Evolutionary conservation across 1,140 invertebrate species (phyloP).

Genomic region (Drosophila busckii): DNA sequence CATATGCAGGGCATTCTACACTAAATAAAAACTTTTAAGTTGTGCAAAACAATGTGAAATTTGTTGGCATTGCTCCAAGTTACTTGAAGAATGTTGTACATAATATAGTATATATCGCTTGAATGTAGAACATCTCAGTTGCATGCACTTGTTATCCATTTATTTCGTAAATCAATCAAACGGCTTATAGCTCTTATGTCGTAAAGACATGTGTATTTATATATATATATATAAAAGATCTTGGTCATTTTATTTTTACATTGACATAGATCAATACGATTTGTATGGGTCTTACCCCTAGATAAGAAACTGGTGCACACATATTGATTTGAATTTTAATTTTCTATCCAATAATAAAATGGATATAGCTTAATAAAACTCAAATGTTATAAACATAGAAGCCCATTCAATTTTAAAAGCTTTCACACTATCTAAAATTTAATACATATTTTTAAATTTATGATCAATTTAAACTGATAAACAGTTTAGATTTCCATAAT

Average conservation of each 20-base stretch:
- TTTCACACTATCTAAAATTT: too few relatives aligned
- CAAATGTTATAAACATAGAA: too few relatives aligned
- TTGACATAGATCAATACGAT: slow-evolving; percentile 17
- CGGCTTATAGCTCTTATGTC: slow-evolving; percentile 5
- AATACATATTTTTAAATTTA: too few relatives aligned
- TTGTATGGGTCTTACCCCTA: too few relatives aligned
- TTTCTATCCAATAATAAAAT: too few relatives aligned
- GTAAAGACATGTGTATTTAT: slow-evolving; percentile 4
- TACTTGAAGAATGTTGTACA: slow-evolving; percentile 56
- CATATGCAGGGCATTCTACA: slow-evolving; percentile 30
- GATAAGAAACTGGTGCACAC: too few relatives aligned
- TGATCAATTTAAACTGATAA: too few relatives aligned
- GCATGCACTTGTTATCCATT: slow-evolving; percentile 29
- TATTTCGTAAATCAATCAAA: slow-evolving; percentile 35
- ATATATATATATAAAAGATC: neutral
- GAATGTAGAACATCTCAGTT: slow-evolving; percentile 4
- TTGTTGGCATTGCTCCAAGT: slow-evolving; percentile 62
- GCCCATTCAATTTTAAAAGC: too few relatives aligned
- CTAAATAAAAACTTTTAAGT: slow-evolving; percentile 38
- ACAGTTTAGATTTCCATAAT: too few relatives aligned
- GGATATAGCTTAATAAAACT: too few relatives aligned
- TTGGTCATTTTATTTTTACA: slow-evolving; percentile 1
- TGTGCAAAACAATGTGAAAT: slow-evolving; percentile 48
- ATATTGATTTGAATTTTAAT: too few relatives aligned
- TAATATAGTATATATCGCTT: slow-evolving; percentile 43